These are phyloP conservation scores for Eupleurogrammus muticus DNA, from an alignment of 2,797 vertebrate genomes.

Conservation along the genomic window DNA sequence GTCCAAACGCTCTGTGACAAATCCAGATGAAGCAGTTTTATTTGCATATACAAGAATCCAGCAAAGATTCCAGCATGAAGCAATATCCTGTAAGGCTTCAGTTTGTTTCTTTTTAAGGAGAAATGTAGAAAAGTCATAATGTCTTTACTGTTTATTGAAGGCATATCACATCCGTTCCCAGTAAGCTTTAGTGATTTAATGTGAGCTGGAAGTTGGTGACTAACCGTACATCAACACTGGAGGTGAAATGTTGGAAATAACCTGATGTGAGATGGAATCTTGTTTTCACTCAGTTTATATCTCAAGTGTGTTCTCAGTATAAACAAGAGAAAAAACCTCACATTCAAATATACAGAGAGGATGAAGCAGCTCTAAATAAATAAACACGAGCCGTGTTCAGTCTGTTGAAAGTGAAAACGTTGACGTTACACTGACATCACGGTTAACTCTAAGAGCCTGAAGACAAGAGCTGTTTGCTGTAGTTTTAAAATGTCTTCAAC, in stretches of 20 bases:
- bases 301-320: background rate
- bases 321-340: too few relatives aligned
- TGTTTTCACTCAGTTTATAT: constrained; percentile 11
- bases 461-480: constrained; percentile 6
- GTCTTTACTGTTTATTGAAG: constrained; percentile 23
- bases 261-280: background rate
- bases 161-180: background rate
- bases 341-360: constrained; percentile 11
- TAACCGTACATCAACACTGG: constrained; percentile 7
- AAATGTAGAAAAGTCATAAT: constrained; percentile 12
- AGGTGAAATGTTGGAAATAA: constrained; percentile 3
- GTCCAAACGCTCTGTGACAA: background rate
- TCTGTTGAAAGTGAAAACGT: constrained; percentile 5
- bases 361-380: constrained; percentile 13
- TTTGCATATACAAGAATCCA: constrained; percentile 6
- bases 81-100: background rate
- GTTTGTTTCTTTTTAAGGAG: constrained; percentile 48
- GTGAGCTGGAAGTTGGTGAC: constrained; percentile 12
- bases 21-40: constrained; percentile 15
- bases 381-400: background rate
- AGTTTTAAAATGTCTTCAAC: background rate
- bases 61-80: constrained; percentile 18
- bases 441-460: background rate
- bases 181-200: constrained; percentile 5
- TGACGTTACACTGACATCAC: constrained; percentile 10